Evolutionary conservation across 53 echinoderm and acorn worm genomes (phyloP), one percentile per base, ranked within the genome.

Genomic region (Glandiceps talaboti): DNA sequence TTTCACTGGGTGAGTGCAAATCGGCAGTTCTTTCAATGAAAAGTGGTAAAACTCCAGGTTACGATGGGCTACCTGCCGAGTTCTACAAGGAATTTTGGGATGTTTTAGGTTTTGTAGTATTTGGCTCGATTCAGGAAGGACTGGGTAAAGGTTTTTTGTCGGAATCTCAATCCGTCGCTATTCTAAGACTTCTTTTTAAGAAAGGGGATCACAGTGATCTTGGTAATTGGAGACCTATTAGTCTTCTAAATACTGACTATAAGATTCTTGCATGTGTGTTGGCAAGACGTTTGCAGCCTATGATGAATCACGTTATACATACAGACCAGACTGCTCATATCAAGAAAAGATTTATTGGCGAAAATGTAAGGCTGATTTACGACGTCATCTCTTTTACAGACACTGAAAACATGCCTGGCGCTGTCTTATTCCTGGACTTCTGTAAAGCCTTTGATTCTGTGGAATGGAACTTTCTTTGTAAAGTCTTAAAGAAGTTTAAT

Each of bases 21-120:
- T 25, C 14, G 30, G 82, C 87, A 12, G 79, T 87, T 29, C 75
- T 30, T 26, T 30, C 28, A 28, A 82, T 87, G 83, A 79, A 30
- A 31, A 32, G 33, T 29, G 82, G 79, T 12, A 78, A 78, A 78
- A 78, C 32, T 32, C 79, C 79, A 32, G 79, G 79, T 14, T 32
- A 78, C 32, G 79, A 78, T 32, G 79, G 77, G 1, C 29, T 77
- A 77, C 30, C 77, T 28, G 25, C 29, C 1, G 77, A 78, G 31
- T 78, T 31, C 27, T 78, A 31, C 31, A 32, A 32, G 32, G 32
- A 78, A 27, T 78, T 78, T 27, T 76, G 76, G 29, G 76, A 76
- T 76, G 25, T 20, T 26, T 14, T 76, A 27, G 76, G 76, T 14
- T 31, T 1, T 31, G 31, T n/a, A 31, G 33, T 78, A 25, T 31